Evolutionary conservation across 2,113 vertebrate genomes (phyloP).

Genomic region (Mesocricetus auratus): DNA sequence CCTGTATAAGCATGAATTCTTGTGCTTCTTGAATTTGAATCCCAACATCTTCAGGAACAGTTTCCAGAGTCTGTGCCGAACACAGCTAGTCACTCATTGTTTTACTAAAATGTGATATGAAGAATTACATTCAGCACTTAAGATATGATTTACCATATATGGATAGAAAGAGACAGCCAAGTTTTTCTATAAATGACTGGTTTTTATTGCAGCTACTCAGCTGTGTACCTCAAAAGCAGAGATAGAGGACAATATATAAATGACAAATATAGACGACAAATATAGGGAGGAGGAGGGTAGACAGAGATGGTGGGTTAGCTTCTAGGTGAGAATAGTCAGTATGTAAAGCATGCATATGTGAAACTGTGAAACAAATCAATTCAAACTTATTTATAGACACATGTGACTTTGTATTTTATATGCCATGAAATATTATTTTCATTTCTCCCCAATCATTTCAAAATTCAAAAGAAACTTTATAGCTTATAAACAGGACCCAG

Average conservation of each 20-base stretch:
- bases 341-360: background rate
- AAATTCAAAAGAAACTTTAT: background rate
- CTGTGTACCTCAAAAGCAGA: background rate
- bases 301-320: background rate
- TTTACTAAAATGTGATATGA: background rate
- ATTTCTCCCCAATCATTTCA: background rate
- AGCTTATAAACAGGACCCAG: background rate
- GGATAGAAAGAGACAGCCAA: background rate
- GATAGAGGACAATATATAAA: background rate
- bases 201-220: background rate
- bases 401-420: background rate
- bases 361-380: background rate
- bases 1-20: background rate
- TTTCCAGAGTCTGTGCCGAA: background rate
- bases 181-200: background rate
- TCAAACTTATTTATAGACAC: background rate
- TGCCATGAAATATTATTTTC: background rate
- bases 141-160: background rate
- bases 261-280: background rate
- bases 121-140: background rate
- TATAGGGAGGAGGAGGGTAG: background rate
- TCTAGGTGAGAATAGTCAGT: background rate
- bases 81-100: background rate
- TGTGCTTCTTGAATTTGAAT: background rate
- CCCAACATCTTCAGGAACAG: background rate